Evolutionary conservation across 2,888 invertebrate species (phyloP).

Genomic region (Cistogaster globosa): DNA sequence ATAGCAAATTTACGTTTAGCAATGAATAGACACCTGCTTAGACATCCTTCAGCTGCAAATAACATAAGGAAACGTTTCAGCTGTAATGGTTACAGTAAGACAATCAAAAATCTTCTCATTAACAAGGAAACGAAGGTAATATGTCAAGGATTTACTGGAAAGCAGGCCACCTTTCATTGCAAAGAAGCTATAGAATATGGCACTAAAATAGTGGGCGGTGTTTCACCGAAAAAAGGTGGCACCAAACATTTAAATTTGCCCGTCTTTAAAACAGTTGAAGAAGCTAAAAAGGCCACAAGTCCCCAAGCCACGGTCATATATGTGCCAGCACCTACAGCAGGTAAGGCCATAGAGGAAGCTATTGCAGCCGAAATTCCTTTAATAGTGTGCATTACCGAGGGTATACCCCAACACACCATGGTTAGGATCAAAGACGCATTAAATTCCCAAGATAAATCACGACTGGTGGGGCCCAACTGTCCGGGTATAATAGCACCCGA

Average conservation of each 20-base stretch:
- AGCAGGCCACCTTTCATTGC: slow-evolving; percentile 96
- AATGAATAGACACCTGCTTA: neutral
- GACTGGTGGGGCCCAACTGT: slow-evolving; percentile 98
- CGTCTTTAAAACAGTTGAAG: slow-evolving; percentile 83
- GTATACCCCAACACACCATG: slow-evolving; percentile 99
- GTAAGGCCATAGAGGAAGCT: slow-evolving; percentile 94
- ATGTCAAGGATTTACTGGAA: slow-evolving; percentile 99
- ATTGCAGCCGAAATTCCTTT: slow-evolving; percentile 97
- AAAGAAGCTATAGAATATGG: slow-evolving; percentile 98
- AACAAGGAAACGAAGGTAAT: slow-evolving; percentile 95
- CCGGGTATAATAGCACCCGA: slow-evolving; percentile 98
- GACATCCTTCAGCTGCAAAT: neutral
- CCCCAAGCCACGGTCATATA: slow-evolving; percentile 97
- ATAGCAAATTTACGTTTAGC: neutral
- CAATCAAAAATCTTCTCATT: slow-evolving; percentile 92
- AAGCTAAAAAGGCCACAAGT: slow-evolving; percentile 93
- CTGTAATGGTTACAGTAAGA: slow-evolving; percentile 79
- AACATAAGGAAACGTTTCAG: slow-evolving; percentile 29
- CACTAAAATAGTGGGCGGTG: slow-evolving; percentile 93
- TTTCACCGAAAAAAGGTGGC: slow-evolving; percentile 91
- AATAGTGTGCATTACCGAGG: slow-evolving; percentile 99
- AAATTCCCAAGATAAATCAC: slow-evolving; percentile 92
- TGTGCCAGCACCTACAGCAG: slow-evolving; percentile 96
- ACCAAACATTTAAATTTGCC: slow-evolving; percentile 90
- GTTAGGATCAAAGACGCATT: slow-evolving; percentile 96